phyloP scores from a whole-genome alignment of 2,797 vertebrate genomes.

The Galago senegalensis region DNA sequence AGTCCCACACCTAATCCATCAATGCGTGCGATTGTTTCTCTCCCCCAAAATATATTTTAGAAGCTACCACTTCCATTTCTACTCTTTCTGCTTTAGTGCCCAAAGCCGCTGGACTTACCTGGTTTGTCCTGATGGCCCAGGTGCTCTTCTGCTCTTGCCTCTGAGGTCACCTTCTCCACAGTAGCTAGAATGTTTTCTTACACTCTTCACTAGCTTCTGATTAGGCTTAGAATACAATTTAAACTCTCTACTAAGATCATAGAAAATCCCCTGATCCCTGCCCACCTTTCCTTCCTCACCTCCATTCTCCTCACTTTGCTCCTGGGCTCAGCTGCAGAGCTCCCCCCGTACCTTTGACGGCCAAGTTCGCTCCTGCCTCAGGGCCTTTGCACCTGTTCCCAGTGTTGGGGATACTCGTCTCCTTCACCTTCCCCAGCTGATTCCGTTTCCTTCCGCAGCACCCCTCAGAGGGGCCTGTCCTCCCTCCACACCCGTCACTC shows the following conservation, averaged over 20 bases:
- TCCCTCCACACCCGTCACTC: neutral
- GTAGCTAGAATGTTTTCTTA: neutral
- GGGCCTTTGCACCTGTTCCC: neutral
- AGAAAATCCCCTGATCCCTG: neutral
- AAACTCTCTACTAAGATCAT: neutral
- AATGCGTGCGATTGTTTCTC: neutral
- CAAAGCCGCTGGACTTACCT: neutral
- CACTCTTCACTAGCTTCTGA: neutral
- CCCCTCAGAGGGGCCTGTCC: neutral
- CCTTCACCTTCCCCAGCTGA: neutral
- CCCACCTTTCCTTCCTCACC: neutral
- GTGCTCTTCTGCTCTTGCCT: neutral
- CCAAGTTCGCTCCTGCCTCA: neutral
- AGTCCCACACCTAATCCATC: neutral
- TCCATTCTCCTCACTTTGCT: neutral
- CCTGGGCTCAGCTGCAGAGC: neutral
- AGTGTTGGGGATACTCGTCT: neutral
- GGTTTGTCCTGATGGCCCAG: neutral
- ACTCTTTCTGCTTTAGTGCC: neutral
- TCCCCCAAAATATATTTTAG: constrained; percentile 2
- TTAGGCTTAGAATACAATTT: neutral
- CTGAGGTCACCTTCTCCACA: neutral
- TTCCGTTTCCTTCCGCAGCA: neutral
- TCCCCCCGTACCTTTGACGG: neutral
- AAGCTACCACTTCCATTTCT: neutral